Evolutionary conservation across 35 echinoderm and acorn worm genomes (phyloP).

Genomic region (Ophioderma brevispina): DNA sequence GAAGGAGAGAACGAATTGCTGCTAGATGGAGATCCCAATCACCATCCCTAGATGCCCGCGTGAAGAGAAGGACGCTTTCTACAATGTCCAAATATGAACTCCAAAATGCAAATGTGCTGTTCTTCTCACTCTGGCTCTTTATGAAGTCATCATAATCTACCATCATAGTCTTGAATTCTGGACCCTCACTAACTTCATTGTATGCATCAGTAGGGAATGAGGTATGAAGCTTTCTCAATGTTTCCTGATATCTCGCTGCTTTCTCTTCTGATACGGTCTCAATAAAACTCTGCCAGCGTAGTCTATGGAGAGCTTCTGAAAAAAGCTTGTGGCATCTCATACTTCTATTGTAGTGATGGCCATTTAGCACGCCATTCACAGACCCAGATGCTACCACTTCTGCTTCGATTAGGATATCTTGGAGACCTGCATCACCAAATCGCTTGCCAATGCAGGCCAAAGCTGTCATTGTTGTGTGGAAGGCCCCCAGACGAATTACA

Average conservation of each 20-base stretch:
- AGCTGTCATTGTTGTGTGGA: slow-evolving; percentile 82
- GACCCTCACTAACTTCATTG: not conserved
- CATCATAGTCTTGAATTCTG: not conserved
- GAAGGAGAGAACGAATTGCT: not conserved
- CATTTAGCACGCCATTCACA: slow-evolving; percentile 76
- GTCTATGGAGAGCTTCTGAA: slow-evolving; percentile 43
- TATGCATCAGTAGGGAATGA: slow-evolving; percentile 21
- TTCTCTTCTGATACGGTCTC: slow-evolving; percentile 35
- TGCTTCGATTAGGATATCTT: slow-evolving; percentile 84
- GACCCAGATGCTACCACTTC: slow-evolving; percentile 67
- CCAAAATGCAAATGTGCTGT: slow-evolving; percentile 59
- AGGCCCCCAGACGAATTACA: slow-evolving; percentile 77
- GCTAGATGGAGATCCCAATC: slow-evolving; percentile 33
- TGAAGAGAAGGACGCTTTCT: slow-evolving; percentile 41
- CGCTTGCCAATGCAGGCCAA: slow-evolving; percentile 71
- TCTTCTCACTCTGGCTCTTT: not conserved
- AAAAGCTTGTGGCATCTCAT: slow-evolving; percentile 70
- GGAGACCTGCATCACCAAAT: slow-evolving; percentile 68
- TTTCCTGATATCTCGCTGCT: not conserved
- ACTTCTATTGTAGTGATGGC: slow-evolving; percentile 79
- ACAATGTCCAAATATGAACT: slow-evolving; percentile 60
- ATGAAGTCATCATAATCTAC: not conserved
- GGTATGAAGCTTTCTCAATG: slow-evolving; percentile 1
- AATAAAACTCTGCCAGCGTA: slow-evolving; percentile 43
- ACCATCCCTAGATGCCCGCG: slow-evolving; percentile 8